phyloP scores from a whole-genome alignment of 1,140 invertebrate species.

The Dreissena rostriformis region DNA sequence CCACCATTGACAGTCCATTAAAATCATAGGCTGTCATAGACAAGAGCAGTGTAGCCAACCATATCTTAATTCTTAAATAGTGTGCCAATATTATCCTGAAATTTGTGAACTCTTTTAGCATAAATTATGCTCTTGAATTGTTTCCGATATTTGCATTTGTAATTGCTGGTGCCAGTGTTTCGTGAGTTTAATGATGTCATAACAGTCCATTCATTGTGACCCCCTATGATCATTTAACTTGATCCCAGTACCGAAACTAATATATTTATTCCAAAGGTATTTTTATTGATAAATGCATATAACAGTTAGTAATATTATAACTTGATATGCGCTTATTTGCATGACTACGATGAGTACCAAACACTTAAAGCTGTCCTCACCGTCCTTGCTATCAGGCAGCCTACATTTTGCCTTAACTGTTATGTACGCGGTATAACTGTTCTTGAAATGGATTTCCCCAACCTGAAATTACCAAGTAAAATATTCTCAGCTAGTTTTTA shows the following conservation, averaged over 20 bases:
- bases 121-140: too few species aligned
- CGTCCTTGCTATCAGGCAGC: constrained; percentile 50
- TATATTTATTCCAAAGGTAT: not conserved
- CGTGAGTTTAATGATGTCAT: too few species aligned
- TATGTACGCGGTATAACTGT: constrained; percentile 82
- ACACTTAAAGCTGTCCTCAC: not conserved
- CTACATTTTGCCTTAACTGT: constrained; percentile 71
- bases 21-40: too few species aligned
- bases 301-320: not conserved
- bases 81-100: too few species aligned
- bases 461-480: constrained; percentile 73
- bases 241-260: not conserved
- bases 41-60: too few species aligned
- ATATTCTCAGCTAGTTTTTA: not conserved
- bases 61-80: too few species aligned
- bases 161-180: too few species aligned
- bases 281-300: not conserved
- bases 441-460: constrained; percentile 82
- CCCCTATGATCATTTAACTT: not conserved
- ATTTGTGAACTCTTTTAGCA: too few species aligned
- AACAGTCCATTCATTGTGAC: not conserved
- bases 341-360: too few species aligned
- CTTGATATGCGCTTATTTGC: not conserved
- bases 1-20: too few species aligned
- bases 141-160: too few species aligned